Percentiles rank a stretch among this genome's conserved stretches.
Evolutionary conservation across 2,888 invertebrate genomes (phyloP).

Genomic region (Allolobophora icterica): DNA sequence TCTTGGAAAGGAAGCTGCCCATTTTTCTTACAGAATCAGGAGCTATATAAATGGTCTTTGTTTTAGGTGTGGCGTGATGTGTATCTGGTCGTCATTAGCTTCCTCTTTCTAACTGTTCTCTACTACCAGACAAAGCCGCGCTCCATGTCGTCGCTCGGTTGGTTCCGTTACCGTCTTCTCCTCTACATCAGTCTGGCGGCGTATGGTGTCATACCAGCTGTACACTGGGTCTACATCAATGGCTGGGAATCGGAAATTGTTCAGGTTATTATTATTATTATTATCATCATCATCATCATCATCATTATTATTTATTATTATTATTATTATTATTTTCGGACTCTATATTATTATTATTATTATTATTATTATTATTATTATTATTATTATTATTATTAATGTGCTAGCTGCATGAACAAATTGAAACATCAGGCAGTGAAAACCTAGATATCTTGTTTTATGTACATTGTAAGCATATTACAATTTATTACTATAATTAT

Average conservation of each 20-base stretch:
- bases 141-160: constrained; percentile 68
- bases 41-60: background rate
- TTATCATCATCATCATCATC: constrained; percentile 5
- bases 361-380: too few species aligned
- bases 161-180: constrained; percentile 66
- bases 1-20: background rate
- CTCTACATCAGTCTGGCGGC: constrained; percentile 58
- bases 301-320: background rate
- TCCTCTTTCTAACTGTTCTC: constrained; percentile 83
- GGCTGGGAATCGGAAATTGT: constrained; percentile 86
- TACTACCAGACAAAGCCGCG: constrained; percentile 73
- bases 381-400: too few species aligned
- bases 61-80: constrained; percentile 73
- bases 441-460: too few species aligned
- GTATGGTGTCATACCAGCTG: constrained; percentile 82
- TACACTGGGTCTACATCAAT: constrained; percentile 87
- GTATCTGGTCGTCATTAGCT: constrained; percentile 81
- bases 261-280: constrained; percentile 69
- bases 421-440: too few species aligned
- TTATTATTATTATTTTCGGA: too few species aligned
- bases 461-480: too few species aligned
- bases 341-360: background rate
- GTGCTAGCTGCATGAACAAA: too few species aligned
- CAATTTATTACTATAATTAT: too few species aligned
- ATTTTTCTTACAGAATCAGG: background rate